These are phyloP conservation scores for Ariopsis seemanni DNA, from an alignment of 2,113 vertebrate genomes.

Conservation along the genomic window DNA sequence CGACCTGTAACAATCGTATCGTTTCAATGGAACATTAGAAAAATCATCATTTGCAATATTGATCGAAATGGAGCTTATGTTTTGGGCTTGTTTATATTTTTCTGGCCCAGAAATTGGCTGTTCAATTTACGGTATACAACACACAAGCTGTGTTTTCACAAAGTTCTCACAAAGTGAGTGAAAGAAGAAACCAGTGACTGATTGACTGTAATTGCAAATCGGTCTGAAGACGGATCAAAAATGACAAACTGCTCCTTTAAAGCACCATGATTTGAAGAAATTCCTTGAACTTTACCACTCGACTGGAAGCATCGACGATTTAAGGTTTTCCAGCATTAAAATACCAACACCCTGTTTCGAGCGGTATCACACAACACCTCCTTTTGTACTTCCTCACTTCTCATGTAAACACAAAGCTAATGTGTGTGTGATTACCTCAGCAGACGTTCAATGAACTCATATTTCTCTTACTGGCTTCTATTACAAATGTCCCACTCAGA, in stretches of 20 bases:
- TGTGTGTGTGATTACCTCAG: neutral
- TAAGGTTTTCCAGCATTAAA: neutral
- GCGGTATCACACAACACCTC: neutral
- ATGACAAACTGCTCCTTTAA: neutral
- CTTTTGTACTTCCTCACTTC: neutral
- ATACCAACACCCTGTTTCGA: neutral
- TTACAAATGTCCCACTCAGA: neutral
- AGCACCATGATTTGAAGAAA: neutral
- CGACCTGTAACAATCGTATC: neutral
- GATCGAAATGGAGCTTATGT: neutral
- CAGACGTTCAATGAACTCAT: neutral
- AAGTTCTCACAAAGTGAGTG: neutral
- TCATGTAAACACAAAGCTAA: conserved; percentile 1
- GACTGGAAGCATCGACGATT: neutral
- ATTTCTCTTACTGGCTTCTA: neutral
- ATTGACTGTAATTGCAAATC: neutral
- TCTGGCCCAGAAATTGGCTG: no score
- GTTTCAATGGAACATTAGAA: neutral
- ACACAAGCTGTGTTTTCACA: no score
- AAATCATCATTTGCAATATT: neutral
- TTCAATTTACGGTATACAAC: neutral
- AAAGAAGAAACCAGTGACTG: neutral
- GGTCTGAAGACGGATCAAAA: neutral
- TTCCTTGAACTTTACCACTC: neutral
- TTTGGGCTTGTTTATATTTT: neutral